Percentiles rank a stretch among this genome's conserved stretches.
phyloP scores from a whole-genome alignment of 2,888 invertebrate species.

The Troides helena region DNA sequence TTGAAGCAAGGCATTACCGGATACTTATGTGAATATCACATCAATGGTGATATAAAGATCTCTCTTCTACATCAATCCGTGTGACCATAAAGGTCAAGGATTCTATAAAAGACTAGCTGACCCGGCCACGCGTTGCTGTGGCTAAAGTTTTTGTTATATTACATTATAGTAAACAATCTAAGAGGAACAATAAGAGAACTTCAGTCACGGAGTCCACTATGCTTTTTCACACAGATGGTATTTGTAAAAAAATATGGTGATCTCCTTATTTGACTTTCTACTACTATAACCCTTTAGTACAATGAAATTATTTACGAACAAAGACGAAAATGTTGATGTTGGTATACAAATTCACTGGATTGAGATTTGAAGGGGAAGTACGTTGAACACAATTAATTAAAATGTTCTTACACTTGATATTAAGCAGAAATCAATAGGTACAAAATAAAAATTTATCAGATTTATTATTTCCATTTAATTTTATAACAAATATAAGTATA shows the following conservation, averaged over 20 bases:
- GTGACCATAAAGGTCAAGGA: too few species aligned
- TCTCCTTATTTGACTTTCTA: slow-evolving; percentile 34
- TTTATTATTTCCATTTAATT: slow-evolving; percentile 30
- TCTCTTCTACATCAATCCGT: too few species aligned
- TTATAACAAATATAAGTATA: slow-evolving; percentile 31
- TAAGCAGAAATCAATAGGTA: slow-evolving; percentile 33
- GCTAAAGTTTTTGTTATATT: slow-evolving; percentile 36
- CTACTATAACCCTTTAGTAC: slow-evolving; percentile 35
- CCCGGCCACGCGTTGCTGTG: slow-evolving; percentile 36
- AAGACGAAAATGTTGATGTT: slow-evolving; percentile 34
- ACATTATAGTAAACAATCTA: slow-evolving; percentile 35
- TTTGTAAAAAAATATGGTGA: slow-evolving; percentile 37
- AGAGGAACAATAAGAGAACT: slow-evolving; percentile 31
- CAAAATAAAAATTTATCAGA: slow-evolving; percentile 29
- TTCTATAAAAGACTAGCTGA: background rate
- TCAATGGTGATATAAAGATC: too few species aligned
- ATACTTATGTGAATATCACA: too few species aligned
- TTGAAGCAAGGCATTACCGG: too few species aligned
- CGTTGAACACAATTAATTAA: slow-evolving; percentile 33
- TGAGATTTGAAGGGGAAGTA: slow-evolving; percentile 33
- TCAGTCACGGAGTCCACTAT: slow-evolving; percentile 33
- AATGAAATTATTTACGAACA: slow-evolving; percentile 30
- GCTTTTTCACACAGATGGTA: slow-evolving; percentile 27
- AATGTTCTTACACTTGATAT: slow-evolving; percentile 31
- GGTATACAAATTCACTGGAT: slow-evolving; percentile 35